phyloP scores from a whole-genome alignment of 2,888 invertebrate species.

The Lasioglossum marginatum region DNA sequence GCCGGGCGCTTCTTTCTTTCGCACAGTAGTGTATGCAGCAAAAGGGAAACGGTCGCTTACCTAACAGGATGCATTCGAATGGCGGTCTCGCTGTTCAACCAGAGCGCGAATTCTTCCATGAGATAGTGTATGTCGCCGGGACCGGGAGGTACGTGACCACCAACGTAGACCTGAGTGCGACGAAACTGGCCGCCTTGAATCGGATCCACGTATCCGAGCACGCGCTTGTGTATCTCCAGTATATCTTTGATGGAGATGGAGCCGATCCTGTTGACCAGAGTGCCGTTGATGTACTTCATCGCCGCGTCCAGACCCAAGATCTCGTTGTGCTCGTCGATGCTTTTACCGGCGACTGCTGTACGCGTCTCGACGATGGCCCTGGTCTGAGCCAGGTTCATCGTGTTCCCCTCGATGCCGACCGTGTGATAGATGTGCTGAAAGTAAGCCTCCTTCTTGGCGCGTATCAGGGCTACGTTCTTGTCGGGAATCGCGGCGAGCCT shows the following conservation, averaged over 20 bases:
- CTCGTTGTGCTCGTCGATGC: slow-evolving; percentile 98
- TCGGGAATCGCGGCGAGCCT: slow-evolving; percentile 93
- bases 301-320: slow-evolving; percentile 97
- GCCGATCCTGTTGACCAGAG: slow-evolving; percentile 91
- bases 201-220: slow-evolving; percentile 97
- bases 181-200: slow-evolving; percentile 95
- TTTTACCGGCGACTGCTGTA: slow-evolving; percentile 94
- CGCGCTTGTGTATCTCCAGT: slow-evolving; percentile 95
- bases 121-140: slow-evolving; percentile 92
- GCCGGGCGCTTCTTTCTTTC: too few species aligned
- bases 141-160: slow-evolving; percentile 96
- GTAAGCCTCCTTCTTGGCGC: slow-evolving; percentile 97
- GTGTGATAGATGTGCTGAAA: slow-evolving; percentile 98
- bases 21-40: not conserved
- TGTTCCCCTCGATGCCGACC: slow-evolving; percentile 98
- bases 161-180: slow-evolving; percentile 96
- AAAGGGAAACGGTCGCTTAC: slow-evolving; percentile 80
- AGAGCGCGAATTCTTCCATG: slow-evolving; percentile 95
- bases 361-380: slow-evolving; percentile 96
- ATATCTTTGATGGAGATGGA: slow-evolving; percentile 94
- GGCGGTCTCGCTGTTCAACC: slow-evolving; percentile 96
- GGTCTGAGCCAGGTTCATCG: slow-evolving; percentile 96
- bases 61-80: slow-evolving; percentile 94
- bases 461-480: slow-evolving; percentile 91
- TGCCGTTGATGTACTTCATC: slow-evolving; percentile 95